phyloP scores from a whole-genome alignment of 2,113 vertebrate genomes.

The Dasyornis broadbenti region DNA sequence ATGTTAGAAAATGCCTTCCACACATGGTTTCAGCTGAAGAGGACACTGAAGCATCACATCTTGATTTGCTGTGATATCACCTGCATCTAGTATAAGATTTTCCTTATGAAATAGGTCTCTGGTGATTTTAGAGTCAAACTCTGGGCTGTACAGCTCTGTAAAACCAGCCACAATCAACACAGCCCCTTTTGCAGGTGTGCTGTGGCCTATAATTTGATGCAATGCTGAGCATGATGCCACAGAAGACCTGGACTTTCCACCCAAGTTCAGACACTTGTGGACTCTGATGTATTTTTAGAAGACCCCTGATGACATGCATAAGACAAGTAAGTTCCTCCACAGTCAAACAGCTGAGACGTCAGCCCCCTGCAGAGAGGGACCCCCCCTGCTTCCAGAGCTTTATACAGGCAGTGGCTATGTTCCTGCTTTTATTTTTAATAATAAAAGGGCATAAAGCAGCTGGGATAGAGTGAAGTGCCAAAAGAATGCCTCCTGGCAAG shows the following conservation, averaged over 20 bases:
- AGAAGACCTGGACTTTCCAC: background rate
- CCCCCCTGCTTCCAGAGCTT: background rate
- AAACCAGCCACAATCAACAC: background rate
- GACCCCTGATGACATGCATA: background rate
- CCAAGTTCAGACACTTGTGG: background rate
- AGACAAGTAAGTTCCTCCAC: background rate
- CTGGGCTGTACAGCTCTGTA: background rate
- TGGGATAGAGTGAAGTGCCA: background rate
- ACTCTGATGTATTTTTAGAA: background rate
- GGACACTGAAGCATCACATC: background rate
- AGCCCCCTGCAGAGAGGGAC: background rate
- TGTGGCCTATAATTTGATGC: background rate
- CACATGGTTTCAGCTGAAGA: background rate
- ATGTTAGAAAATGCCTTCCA: background rate
- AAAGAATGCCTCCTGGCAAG: background rate
- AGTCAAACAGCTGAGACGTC: background rate
- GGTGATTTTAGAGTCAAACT: background rate
- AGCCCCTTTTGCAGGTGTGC: rapidly evolving
- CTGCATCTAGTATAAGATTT: background rate
- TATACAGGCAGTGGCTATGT: background rate
- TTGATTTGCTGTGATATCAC: background rate
- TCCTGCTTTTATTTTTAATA: background rate
- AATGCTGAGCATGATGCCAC: background rate
- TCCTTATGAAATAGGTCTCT: background rate
- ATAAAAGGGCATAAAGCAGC: background rate